These are phyloP conservation scores for Tetranychus piercei DNA, from an alignment of 2,888 invertebrate genomes.

Conservation along the genomic window DNA sequence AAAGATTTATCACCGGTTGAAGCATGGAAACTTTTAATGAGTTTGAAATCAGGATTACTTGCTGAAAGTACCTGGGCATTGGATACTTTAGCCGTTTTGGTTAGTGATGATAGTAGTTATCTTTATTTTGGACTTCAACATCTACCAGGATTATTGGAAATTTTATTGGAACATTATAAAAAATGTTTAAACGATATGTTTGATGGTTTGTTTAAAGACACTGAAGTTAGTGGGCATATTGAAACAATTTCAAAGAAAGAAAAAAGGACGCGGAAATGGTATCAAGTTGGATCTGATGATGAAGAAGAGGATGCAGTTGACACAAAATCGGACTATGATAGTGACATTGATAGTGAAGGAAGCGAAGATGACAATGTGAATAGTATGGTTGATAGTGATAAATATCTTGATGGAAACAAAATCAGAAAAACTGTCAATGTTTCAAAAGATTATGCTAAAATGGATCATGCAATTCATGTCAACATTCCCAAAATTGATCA, in stretches of 20 bases:
- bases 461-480: background rate
- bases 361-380: background rate
- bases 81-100: conserved; percentile 81
- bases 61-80: conserved; percentile 96
- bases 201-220: conserved; percentile 38
- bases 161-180: conserved; percentile 78
- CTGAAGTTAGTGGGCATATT: background rate
- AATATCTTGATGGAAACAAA: background rate
- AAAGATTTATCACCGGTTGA: conserved; percentile 77
- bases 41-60: conserved; percentile 78
- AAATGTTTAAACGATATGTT: conserved; percentile 77
- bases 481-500: conserved; percentile 21
- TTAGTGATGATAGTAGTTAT: conserved; percentile 84
- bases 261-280: conserved; percentile 9
- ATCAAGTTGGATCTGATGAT: background rate
- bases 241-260: background rate
- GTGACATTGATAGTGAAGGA: background rate
- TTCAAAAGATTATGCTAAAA: conserved; percentile 16
- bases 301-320: background rate
- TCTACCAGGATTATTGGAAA: conserved; percentile 77
- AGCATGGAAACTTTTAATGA: conserved; percentile 95
- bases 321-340: background rate
- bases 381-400: background rate
- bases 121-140: conserved; percentile 79
- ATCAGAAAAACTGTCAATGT: conserved; percentile 21